Evolutionary conservation across 2,797 vertebrate species (phyloP), one percentile per base, ranked within the genome.

Genomic region (Alfaro cultratus): DNA sequence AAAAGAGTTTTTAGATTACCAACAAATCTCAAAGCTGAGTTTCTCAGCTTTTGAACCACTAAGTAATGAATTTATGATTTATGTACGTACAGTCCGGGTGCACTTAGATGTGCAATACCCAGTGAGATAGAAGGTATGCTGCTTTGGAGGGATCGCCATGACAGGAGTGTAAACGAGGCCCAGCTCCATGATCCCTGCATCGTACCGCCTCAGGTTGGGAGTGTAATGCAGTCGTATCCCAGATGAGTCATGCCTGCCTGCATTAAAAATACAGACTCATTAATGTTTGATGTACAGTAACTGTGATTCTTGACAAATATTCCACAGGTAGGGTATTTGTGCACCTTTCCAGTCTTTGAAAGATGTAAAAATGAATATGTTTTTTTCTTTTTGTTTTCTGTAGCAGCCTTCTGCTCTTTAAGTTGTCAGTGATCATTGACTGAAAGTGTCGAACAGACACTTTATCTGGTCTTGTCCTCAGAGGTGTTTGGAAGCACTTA

Each of bases 151-250:
- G 60, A 99, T 93, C 9, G 98, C 98, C 98, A 99, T 99, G 87
- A 97, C 72, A 0, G 98, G 98, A 0, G 97, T 98, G 89, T 99
- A 99, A 81, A 99, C 98, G 6, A 99, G 94, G 67, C 99, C 99
- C 81, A 99, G 95, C 93, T 99, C 99, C 97, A 99, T 97, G 93
- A 99, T 98, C 1, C 97, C 99, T 0, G 97, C 99, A 0, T 99
- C 94, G 0, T 95, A 94, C 4, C 8, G 95, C 73, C 98, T 92
- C 88, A 97, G 95, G 0, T 87, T 94, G 45, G 94, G 93, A 0
- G 98, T 99, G 94, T 96, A 98, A 92, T 97, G 92, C 67, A 99
- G 92, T 13, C 98, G 96, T 84, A 99, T 97, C 75, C 99, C 99
- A 0, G 99, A 99, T 53, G 96, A 96, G 87, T 99, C 99, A 0